Evolutionary conservation across 2,797 vertebrate genomes (phyloP), one percentile per base, ranked within the genome.

Genomic region (Gouania willdenowi): DNA sequence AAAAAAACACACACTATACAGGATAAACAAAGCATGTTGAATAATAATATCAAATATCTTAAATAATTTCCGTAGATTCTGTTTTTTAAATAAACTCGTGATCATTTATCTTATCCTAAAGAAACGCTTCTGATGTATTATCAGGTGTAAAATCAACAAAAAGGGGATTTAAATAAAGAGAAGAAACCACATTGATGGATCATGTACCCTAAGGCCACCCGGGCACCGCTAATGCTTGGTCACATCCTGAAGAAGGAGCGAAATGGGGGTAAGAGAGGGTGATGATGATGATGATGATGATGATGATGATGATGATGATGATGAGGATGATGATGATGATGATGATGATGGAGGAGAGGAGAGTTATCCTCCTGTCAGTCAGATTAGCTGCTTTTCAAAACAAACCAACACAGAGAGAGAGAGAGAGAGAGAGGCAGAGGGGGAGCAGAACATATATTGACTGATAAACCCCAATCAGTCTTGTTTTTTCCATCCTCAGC

Each of bases 361-460:
- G 61, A 54, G 56, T 43, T 42, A 26, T 26, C 50, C 56, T 40
- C n/a, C 41, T 57, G 59, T 64, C 72, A 80, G 65, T 75, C 69
- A 72, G 67, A 68, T 73, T 71, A 36, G 34, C 62, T 72, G 60
- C 55, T 69, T 62, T 68, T 77, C 71, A 75, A 65, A 67, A 51
- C 67, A 63, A 71, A 58, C 33, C 57, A 46, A 49, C 37, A n/a
- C 38, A 30, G 19, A 44, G 29, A 49, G 14, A 36, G 8, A 63
- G n/a, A 25, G n/a, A n/a, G n/a, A 4, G 23, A 16, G 24, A 26
- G 31, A 33, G 34, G 28, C 30, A 16, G 43, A 34, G 26, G 10
- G 14, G 5, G 2, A 47, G 44, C 39, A 44, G 31, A 63, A n/a
- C n/a, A n/a, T n/a, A n/a, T n/a, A n/a, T n/a, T n/a, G n/a, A n/a